A percentile compares a stretch with the other conserved stretches of the same genome.
Evolutionary conservation across 2,888 invertebrate species (phyloP).

Genomic region (Itoplectis maculator): DNA sequence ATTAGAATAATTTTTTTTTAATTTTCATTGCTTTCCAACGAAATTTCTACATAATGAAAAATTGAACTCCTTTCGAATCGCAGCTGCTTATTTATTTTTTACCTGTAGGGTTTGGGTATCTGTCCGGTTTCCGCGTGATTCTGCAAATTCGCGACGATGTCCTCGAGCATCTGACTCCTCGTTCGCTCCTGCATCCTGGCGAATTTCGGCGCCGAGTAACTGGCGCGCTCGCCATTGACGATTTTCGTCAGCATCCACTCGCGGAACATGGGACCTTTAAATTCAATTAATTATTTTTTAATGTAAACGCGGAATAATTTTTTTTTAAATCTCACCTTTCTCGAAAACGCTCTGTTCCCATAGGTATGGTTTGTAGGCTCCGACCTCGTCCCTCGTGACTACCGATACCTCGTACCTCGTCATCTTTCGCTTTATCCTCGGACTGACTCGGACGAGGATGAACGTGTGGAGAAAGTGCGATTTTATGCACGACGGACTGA

Average conservation of each 20-base stretch:
- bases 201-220: constrained; percentile 97
- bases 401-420: constrained; percentile 96
- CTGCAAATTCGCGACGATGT: constrained; percentile 96
- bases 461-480: constrained; percentile 98
- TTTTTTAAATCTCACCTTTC: constrained; percentile 86
- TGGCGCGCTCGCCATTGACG: constrained; percentile 96
- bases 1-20: no score
- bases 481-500: constrained; percentile 97
- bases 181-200: constrained; percentile 98
- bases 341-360: constrained; percentile 98
- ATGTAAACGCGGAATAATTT: no score
- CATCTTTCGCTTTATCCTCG: constrained; percentile 93
- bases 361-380: constrained; percentile 97
- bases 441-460: constrained; percentile 95
- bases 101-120: constrained; percentile 96
- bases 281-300: constrained; percentile 27
- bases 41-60: no score
- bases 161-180: constrained; percentile 96
- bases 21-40: no score
- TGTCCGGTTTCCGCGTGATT: constrained; percentile 98
- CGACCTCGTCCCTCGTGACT: constrained; percentile 97
- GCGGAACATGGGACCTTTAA: constrained; percentile 92
- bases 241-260: constrained; percentile 98
- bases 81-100: no score
- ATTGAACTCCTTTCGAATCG: no score